Evolutionary conservation across 2,888 invertebrate genomes (phyloP).

Genomic region (Tyria jacobaeae): DNA sequence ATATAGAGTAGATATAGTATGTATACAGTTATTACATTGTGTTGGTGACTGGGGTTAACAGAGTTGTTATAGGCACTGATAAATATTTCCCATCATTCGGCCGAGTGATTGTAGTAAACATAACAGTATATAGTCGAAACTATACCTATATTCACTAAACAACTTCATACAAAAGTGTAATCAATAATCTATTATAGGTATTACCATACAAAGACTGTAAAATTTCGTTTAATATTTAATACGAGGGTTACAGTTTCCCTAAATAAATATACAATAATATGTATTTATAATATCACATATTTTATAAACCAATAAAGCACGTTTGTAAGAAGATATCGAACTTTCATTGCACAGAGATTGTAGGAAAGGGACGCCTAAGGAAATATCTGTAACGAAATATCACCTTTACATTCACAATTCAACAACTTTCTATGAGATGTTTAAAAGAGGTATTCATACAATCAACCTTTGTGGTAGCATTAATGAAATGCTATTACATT

Average conservation of each 20-base stretch:
- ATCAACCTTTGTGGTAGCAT: constrained; percentile 27
- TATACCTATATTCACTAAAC: too few species aligned
- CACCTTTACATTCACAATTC: constrained; percentile 4
- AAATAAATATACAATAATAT: constrained; percentile 25
- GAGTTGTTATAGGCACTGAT: too few species aligned
- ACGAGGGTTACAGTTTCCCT: constrained; percentile 3
- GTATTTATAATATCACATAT: constrained; percentile 30
- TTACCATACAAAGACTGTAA: neutral
- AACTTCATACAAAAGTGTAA: neutral
- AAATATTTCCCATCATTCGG: neutral
- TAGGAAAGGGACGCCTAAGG: constrained; percentile 17
- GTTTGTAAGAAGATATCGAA: constrained; percentile 26
- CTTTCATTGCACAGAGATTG: constrained; percentile 20
- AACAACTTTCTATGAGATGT: constrained; percentile 32
- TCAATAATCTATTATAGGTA: neutral
- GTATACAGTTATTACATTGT: too few species aligned
- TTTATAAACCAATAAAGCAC: constrained; percentile 34
- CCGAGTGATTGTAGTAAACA: neutral
- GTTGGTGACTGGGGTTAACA: too few species aligned
- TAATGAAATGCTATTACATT: constrained; percentile 42
- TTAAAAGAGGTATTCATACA: constrained; percentile 31
- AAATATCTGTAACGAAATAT: constrained; percentile 24
- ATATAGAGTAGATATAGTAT: too few species aligned
- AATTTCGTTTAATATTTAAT: neutral
- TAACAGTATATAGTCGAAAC: too few species aligned